Base-by-base conservation (phyloP, 2,888 invertebrate genomes). In the Noctua fimbriata region DNA sequence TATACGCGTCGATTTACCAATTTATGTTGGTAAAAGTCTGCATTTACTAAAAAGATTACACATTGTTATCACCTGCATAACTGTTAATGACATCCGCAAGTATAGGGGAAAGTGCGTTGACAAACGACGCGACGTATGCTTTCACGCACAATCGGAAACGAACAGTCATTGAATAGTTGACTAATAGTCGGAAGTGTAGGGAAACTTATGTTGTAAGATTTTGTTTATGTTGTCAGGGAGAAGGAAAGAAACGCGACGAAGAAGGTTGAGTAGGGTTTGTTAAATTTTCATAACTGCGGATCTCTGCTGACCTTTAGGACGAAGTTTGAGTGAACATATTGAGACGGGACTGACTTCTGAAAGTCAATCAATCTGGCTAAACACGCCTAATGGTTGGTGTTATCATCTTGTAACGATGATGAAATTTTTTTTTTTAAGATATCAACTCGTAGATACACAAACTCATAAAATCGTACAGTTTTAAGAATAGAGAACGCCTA, bases 101-200 rank as follows among this genome's bases (percentile, higher is more conserved):
- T 60, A 76, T 49, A 67, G 65, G 85, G 76, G 87, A 88, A 88
- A 88, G 88, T 82, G 69, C 76, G 58, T 80, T 69, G 63, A 76
- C 60, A 76, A 55, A 49, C 55, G 55, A 47, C 41, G 49, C 66
- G 44, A 60, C 24, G 58, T 85, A 72, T 72, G 83, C 83, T 85
- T 83, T 82, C 83, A 84, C 78, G 73, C 60, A 67, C 67, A 32
- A 79, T 78, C 81, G 82, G 87, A 88, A 86, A 83, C 69, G 49
- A 44, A 80, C 49, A 47, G 72, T 69, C 58, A 70, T 78, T 83
- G 47, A 81, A 76, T 72, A 73, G 60, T 77, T 69, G 63, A 66
- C 41, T 84, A 77, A 81, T 69, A 66, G 73, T 73, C 69, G 76
- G 81, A 77, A 73, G n/a, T 76, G 69, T 70, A 41, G 36, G 14